Evolutionary conservation across 92 coral and sea anemone genomes (phyloP), one percentile per base, ranked within the genome.

Genomic region (Epizoanthus illoricatus): DNA sequence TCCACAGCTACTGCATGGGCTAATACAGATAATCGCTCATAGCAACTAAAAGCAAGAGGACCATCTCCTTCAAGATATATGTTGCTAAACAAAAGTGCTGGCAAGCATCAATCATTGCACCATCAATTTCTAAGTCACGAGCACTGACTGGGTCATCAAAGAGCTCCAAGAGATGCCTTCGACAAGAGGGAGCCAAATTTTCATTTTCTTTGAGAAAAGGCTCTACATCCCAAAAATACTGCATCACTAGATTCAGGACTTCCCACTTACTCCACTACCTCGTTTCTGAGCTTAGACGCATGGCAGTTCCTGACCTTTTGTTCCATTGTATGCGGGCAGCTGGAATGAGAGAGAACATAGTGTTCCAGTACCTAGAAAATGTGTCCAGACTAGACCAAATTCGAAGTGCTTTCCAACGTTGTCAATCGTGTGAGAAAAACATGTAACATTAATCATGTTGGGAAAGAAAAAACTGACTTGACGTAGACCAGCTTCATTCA

Each of bases 251-350:
- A 17, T 75, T 83, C 63, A 87, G 87, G 39, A 86, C 90, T 81
- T 86, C 83, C 86, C 86, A 81, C 39, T 73, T 80, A 64, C 86
- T 86, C 87, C 89, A 72, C 85, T 81, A 86, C 54, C 89, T 57
- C 24, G 86, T 87, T 81, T 83, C 81, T 65, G 79, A 81, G 9
- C 82, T 79, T n/a, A 80, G 81, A 23, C 45, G 20, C 79, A 54
- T 55, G 55, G 42, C 75, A 73, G 79, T 73, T 73, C 64, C 47
- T 73, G 63, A 49, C 79, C 76, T 72, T 72, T 63, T 49, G 21
- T 73, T 73, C 63, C 64, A 73, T 55, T 15, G 47, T 55, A 52
- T 55, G 64, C 9, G 41, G 17, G 76, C 76, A 63, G 83, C 83
- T 78, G 83, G 70, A 61, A 72, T 78, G 71, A 78, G 83, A 66